Conservation (phyloP, 2,113 vertebrate species). For the Coturnix japonica region DNA sequence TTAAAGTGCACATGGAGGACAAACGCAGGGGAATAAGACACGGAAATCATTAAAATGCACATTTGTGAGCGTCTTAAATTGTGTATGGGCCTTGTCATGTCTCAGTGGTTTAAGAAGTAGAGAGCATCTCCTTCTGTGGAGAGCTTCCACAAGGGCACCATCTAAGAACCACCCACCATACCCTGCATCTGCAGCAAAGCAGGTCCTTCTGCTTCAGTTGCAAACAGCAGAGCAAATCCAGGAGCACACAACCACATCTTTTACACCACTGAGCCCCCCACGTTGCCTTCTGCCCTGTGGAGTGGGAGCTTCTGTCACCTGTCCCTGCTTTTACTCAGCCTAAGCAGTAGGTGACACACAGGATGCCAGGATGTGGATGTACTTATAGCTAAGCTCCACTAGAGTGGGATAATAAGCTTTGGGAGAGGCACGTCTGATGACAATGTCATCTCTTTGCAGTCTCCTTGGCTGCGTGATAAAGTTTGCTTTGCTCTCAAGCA, state of each 20-base stretch:
- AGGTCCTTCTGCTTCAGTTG: background rate
- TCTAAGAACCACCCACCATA: fast-evolving
- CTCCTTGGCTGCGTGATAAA: background rate
- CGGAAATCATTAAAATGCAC: background rate
- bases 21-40: background rate
- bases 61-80: background rate
- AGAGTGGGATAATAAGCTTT: slow-evolving; percentile 39
- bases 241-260: background rate
- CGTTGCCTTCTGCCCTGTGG: fast-evolving
- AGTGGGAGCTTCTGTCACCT: fast-evolving
- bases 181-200: background rate
- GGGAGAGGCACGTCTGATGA: background rate
- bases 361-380: fast-evolving
- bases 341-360: background rate
- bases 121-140: background rate
- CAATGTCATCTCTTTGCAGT: background rate
- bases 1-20: fast-evolving
- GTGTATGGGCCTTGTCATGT: background rate
- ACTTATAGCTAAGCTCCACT: background rate
- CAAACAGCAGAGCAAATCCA: background rate
- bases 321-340: background rate
- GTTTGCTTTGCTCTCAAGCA: background rate
- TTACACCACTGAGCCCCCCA: fast-evolving
- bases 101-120: background rate
- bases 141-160: background rate